Evolutionary conservation across 2,888 invertebrate genomes (phyloP).

Genomic region (Stramonita haemastoma): DNA sequence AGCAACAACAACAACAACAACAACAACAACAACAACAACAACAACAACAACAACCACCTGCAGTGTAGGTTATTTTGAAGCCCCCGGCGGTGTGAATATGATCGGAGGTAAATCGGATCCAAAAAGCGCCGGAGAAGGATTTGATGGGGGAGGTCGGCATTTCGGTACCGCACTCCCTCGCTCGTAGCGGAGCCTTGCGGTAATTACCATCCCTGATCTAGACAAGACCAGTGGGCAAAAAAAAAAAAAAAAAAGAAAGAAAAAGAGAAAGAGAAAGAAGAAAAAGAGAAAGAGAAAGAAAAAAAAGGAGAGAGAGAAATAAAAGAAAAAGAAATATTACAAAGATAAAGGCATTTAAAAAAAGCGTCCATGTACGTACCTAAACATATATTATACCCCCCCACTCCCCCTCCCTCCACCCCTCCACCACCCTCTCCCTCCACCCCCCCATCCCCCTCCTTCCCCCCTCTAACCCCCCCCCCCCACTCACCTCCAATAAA

Average conservation of each 20-base stretch:
- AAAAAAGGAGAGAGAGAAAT: background rate
- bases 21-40: background rate
- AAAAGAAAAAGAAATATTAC: background rate
- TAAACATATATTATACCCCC: no score
- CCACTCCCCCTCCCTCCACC: no score
- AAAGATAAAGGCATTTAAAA: no score
- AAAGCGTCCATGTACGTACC: no score
- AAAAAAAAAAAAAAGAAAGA: background rate
- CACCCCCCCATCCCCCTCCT: no score
- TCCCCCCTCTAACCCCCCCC: no score
- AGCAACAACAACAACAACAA: background rate
- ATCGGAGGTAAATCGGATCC: background rate
- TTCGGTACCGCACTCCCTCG: background rate
- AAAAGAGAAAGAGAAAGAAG: background rate
- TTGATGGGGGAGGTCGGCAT: background rate
- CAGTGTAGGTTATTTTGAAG: constrained; percentile 11
- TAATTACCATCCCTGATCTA: background rate
- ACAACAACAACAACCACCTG: background rate
- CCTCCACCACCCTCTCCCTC: no score
- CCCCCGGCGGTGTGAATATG: background rate
- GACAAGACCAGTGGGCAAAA: background rate
- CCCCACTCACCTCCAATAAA: no score
- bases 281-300: no score
- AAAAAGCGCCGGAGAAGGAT: background rate
- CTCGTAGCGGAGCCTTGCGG: background rate